Base-by-base conservation (phyloP, 1,140 invertebrate genomes). In the Mycetomoellerius zeteki region DNA sequence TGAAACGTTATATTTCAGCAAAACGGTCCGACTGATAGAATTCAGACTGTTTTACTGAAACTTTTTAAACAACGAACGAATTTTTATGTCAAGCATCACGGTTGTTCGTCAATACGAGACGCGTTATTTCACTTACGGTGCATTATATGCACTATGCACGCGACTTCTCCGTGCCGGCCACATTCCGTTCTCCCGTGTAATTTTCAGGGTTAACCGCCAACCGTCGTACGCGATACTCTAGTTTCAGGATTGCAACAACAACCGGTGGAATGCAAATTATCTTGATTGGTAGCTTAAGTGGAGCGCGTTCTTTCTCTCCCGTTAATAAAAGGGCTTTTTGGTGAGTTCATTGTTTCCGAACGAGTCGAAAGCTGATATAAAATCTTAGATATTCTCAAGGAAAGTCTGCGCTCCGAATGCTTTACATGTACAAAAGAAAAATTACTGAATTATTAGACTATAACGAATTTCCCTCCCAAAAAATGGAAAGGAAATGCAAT, bases 181-280 rank as follows among this genome's bases (percentile, higher is more conserved):
- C 88, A 89, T 90, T 89, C 89, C 89, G 77, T 90, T 89, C 89
- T 77, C 77, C 85, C 76, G 78, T 84, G 58, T 86, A 89, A 89
- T 90, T 90, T 90, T 90, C 89, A 90, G 89, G 89, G 89, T 90
- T 90, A 90, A 90, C 89, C 89, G 72, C 37, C 89, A 87, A 65
- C 58, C 76, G 76, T 86, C 58, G 58, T 65, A 85, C 19, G 73
- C 71, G 71, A 89, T 86, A 88, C 52, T 76, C 73, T 69, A 85
- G 88, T 89, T 89, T 89, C 64, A 88, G 65, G 64, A 89, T 80
- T 73, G 81, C 52, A 52, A 37, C 87, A 37, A 88, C 82, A 58
- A 81, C 84, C 62, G 80, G 75, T 73, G 73, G 88, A 90, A 90
- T 91, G 89, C 87, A 86, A 88, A 90, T 89, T 52, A 69, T 88